Evolutionary conservation across 1,140 invertebrate species (phyloP), one percentile per base, ranked within the genome.

Genomic region (Ostrea edulis): DNA sequence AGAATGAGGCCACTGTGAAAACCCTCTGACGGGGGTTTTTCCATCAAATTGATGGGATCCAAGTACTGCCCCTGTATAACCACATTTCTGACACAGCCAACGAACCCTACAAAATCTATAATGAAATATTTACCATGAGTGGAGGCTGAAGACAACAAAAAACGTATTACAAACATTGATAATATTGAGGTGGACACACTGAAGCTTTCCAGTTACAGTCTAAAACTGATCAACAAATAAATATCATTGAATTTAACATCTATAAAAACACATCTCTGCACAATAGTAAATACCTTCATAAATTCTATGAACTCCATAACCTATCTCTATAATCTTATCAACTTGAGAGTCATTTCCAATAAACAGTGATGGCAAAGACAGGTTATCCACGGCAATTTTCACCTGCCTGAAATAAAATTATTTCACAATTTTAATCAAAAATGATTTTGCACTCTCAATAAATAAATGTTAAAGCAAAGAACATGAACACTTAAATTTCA

Each of bases 61-160:
- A 97, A 95, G 8, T 95, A 92, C 25, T 96, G 94, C 8, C 96
- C 96, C 92, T 98, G 97, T n/a, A 99, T 97, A 93, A 96, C 96
- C 65, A 98, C 97, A 90, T 98, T 97, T 87, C 97, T 96, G 96
- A 99, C 97, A 93, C 98, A 99, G 12, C 98, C 98, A 58, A 98
- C 97, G 84, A 98, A 96, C 35, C 98, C 98, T 95, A 91, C 89
- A 68, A 90, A 89, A 25, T 85, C 91, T 92, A 86, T 20, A 20
- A 62, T 62, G 7, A 20, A 20, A 17, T 8, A 17, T 62, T 62
- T 62, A n/a, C 0, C n/a, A 5, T 20, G 55, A n/a, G 55, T 62
- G 55, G n/a, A n/a, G 0, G n/a, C 17, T 62, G 17, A 62, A 62
- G n/a, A 62, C 17, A n/a, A 55, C 54, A 55, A 55, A 12, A 3